Conservation (phyloP, 2,797 vertebrate species). For the Fundulus diaphanus region DNA sequence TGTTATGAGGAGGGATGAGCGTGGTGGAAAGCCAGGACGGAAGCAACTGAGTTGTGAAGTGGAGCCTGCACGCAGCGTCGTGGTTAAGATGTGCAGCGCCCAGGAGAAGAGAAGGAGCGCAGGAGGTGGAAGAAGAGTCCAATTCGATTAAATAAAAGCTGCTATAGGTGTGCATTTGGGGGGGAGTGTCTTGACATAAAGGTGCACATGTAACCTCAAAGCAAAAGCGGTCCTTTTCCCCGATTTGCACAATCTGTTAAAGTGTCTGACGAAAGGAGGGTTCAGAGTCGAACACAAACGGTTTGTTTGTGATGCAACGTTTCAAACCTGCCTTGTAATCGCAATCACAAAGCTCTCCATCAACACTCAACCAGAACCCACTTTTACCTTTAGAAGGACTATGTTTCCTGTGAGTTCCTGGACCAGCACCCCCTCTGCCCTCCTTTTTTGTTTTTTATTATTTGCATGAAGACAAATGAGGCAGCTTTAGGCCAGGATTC, state of each 20-base stretch:
- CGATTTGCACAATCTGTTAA: constrained; percentile 1
- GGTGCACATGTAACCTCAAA: constrained; percentile 33
- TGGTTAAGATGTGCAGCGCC: constrained; percentile 20
- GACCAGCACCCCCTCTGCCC: too few species aligned
- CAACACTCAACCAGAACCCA: constrained; percentile 18
- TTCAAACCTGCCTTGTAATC: constrained; percentile 67
- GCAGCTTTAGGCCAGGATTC: constrained; percentile 26
- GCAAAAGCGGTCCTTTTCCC: constrained; percentile 3
- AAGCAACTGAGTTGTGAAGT: constrained; percentile 61
- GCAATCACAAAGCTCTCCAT: constrained; percentile 36
- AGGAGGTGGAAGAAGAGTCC: not conserved
- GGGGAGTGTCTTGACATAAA: constrained; percentile 13
- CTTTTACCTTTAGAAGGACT: constrained; percentile 31
- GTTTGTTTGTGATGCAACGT: constrained; percentile 69
- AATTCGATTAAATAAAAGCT: constrained; percentile 19
- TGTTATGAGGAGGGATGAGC: constrained; percentile 66
- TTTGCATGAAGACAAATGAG: constrained; percentile 67
- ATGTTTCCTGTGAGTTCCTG: constrained; percentile 59
- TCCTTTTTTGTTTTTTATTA: too few species aligned
- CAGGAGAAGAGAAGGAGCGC: not conserved
- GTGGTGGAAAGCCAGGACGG: constrained; percentile 62
- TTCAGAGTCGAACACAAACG: constrained; percentile 33
- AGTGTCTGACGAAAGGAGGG: constrained; percentile 33
- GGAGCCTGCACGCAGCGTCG: constrained; percentile 34
- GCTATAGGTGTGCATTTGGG: not conserved